Percentiles rank a stretch among this genome's conserved stretches.
phyloP scores from a whole-genome alignment of 2,113 vertebrate genomes.

The Cyphomyrus discorhynchus region DNA sequence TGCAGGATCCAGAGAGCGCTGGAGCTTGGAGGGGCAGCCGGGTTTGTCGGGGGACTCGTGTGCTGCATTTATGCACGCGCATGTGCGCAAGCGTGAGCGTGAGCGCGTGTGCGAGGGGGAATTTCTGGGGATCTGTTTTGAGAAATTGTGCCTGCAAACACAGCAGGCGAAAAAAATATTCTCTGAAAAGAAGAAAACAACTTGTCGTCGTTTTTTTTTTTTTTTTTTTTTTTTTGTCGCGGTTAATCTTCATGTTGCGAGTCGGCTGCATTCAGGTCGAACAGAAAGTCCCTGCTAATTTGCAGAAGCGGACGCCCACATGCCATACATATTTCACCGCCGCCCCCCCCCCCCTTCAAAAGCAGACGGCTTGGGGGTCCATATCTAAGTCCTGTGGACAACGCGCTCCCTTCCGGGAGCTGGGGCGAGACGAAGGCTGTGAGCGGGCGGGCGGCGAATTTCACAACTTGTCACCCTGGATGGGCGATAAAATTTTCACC shows the following conservation, averaged over 20 bases:
- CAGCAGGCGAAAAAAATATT: neutral
- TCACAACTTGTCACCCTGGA: neutral
- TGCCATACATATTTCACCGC: neutral
- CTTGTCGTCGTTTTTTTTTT: neutral
- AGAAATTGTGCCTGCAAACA: neutral
- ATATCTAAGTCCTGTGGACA: neutral
- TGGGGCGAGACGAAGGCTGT: neutral
- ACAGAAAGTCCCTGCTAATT: neutral
- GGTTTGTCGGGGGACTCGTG: neutral
- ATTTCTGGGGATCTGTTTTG: neutral
- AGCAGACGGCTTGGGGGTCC: neutral
- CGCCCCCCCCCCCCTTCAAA: neutral
- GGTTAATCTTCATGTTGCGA: neutral
- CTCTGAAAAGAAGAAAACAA: neutral
- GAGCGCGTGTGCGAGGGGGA: neutral
- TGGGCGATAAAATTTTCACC: conserved; percentile 7
- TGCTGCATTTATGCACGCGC: neutral
- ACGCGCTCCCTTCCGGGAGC: neutral
- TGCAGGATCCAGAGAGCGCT: neutral
- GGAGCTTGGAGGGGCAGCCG: too few relatives aligned
- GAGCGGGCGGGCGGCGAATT: neutral
- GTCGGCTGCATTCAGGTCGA: neutral
- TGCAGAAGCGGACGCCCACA: neutral
- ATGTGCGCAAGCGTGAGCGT: neutral
- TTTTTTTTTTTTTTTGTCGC: neutral